Percentiles rank a stretch among this genome's conserved stretches.
Conservation (phyloP, 2,888 invertebrate genomes). For the Steinernema hermaphroditum region DNA sequence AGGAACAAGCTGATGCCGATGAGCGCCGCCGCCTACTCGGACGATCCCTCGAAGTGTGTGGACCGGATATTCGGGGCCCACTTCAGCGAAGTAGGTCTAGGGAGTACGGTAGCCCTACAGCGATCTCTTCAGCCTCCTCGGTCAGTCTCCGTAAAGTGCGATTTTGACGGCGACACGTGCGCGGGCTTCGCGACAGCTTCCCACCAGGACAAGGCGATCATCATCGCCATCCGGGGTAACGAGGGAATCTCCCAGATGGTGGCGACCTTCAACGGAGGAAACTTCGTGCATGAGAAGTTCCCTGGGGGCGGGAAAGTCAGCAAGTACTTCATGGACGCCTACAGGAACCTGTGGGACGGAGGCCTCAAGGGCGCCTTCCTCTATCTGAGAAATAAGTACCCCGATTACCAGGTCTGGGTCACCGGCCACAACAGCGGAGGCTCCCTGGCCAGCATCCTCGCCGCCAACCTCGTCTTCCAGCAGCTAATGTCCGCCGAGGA, state of each 20-base stretch:
- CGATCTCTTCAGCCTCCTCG: not conserved
- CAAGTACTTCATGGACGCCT: conserved; percentile 58
- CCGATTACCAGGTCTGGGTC: conserved; percentile 51
- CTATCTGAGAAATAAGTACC: conserved; percentile 44
- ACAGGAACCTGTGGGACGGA: conserved; percentile 51
- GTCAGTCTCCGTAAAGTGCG: not conserved
- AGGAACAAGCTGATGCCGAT: conserved; percentile 31
- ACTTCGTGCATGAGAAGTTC: not conserved
- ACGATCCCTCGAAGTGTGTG: not conserved
- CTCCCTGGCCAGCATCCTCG: conserved; percentile 7
- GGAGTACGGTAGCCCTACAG: not conserved
- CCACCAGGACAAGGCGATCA: conserved; percentile 46
- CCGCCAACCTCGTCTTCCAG: not conserved
- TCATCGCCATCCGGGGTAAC: conserved; percentile 50
- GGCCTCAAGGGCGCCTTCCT: conserved; percentile 52
- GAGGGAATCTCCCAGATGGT: conserved; percentile 29
- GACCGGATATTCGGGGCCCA: not conserved
- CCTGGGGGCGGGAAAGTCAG: conserved; percentile 49
- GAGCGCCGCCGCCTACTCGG: conserved; percentile 33
- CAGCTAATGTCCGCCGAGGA: not conserved
- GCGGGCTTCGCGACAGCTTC: conserved; percentile 49
- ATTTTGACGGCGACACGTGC: conserved; percentile 41
- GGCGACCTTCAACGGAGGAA: conserved; percentile 33
- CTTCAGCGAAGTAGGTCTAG: not conserved
- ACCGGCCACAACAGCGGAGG: conserved; percentile 36